Percentiles rank a stretch among this genome's conserved stretches.
phyloP scores from a whole-genome alignment of 2,113 vertebrate genomes.

The Pelecanoides urinatrix region DNA sequence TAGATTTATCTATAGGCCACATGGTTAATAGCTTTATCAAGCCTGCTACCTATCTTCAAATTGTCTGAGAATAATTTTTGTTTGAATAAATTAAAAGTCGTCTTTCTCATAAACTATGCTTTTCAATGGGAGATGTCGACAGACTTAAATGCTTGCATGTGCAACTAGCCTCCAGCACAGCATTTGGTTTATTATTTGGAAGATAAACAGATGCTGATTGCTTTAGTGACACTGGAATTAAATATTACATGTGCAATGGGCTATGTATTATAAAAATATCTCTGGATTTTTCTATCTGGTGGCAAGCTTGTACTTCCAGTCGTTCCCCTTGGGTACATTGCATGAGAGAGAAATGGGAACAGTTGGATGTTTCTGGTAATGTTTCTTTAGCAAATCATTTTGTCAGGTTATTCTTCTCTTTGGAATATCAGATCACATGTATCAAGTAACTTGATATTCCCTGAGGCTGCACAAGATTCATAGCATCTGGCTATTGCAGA shows the following conservation, averaged over 20 bases:
- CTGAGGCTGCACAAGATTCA: not conserved
- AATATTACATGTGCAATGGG: not conserved
- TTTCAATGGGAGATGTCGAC: not conserved
- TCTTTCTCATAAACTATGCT: not conserved
- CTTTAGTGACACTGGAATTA: not conserved
- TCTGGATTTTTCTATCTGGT: not conserved
- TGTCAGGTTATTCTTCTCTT: conserved; percentile 45
- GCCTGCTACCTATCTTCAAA: not conserved
- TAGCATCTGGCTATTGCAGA: not conserved
- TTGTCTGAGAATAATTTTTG: not conserved
- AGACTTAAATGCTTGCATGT: not conserved
- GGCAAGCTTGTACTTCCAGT: not conserved
- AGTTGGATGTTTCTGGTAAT: not conserved
- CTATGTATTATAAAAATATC: not conserved
- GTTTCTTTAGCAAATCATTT: conserved; percentile 20
- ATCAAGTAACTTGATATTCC: not conserved
- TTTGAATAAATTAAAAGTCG: not conserved
- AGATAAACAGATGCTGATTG: not conserved
- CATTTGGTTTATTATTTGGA: not conserved
- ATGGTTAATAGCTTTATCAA: not conserved
- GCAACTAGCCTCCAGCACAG: not conserved
- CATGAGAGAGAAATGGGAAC: not conserved
- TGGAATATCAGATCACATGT: conserved; percentile 24
- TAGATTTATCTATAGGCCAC: not conserved
- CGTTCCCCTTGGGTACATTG: not conserved